phyloP scores from a whole-genome alignment of 1,140 invertebrate species.

The Chelonus insularis region DNA sequence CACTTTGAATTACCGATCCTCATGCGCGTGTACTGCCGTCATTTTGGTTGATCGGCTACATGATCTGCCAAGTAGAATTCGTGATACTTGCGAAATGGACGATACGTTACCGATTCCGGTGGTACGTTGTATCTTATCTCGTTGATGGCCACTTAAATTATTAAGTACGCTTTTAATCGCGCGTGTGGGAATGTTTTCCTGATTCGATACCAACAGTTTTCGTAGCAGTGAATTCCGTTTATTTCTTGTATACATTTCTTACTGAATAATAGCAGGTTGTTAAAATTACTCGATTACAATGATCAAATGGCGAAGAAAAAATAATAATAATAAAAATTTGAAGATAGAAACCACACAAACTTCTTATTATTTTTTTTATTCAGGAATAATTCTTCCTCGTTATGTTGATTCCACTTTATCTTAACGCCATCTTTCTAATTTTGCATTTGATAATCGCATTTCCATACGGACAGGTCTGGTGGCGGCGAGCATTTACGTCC shows the following conservation, averaged over 20 bases:
- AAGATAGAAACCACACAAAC: background rate
- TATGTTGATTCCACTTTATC: no score
- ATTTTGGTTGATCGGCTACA: constrained; percentile 27
- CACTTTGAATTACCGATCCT: constrained; percentile 20
- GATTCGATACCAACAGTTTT: constrained; percentile 17
- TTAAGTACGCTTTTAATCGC: constrained; percentile 27
- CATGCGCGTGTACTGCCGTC: constrained; percentile 16
- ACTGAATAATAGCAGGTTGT: no score
- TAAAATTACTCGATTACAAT: no score
- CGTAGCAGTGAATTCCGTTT: background rate
- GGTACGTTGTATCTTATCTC: constrained; percentile 24
- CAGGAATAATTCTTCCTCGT: no score
- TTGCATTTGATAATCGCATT: constrained; percentile 27
- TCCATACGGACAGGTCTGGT: constrained; percentile 23
- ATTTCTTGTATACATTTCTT: background rate
- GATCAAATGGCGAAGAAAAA: no score
- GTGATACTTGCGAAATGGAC: constrained; percentile 26
- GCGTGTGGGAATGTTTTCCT: constrained; percentile 24
- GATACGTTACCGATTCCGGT: constrained; percentile 27
- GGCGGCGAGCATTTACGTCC: constrained; percentile 19
- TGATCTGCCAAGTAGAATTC: constrained; percentile 27
- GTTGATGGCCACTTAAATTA: constrained; percentile 28
- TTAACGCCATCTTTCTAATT: constrained; percentile 23
- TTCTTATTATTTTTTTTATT: background rate
- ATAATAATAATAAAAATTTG: no score